Conservation (phyloP, 2,797 vertebrate species). For the Onychomys torridus region DNA sequence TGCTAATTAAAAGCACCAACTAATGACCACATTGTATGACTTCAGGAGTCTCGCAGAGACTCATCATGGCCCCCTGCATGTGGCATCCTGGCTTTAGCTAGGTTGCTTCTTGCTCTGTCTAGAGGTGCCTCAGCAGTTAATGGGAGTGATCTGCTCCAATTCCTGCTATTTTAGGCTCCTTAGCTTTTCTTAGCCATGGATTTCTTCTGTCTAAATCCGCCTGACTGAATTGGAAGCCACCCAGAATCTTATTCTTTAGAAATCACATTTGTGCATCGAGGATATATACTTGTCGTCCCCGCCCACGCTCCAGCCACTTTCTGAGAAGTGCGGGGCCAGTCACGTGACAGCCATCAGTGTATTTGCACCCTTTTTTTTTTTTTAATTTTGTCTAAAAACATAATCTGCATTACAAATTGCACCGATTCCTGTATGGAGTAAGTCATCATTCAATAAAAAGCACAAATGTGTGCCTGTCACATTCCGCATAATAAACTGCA, state of each 20-base stretch:
- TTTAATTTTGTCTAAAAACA: slow-evolving; percentile 82
- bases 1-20: neutral
- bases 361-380: slow-evolving; percentile 80
- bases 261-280: slow-evolving; percentile 83
- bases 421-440: slow-evolving; percentile 83
- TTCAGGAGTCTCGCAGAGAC: neutral
- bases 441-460: slow-evolving; percentile 86
- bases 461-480: slow-evolving; percentile 86
- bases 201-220: slow-evolving; percentile 84
- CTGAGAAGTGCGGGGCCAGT: slow-evolving; percentile 79
- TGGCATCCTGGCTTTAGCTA: neutral
- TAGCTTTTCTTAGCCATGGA: slow-evolving; percentile 83
- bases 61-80: neutral
- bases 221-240: slow-evolving; percentile 82
- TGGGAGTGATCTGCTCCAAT: slow-evolving; percentile 80
- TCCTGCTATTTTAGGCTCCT: slow-evolving; percentile 82
- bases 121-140: slow-evolving; percentile 79
- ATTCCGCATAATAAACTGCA: slow-evolving; percentile 85
- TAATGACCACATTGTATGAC: slow-evolving; percentile 29
- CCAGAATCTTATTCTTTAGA: slow-evolving; percentile 83
- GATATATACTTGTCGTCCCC: slow-evolving; percentile 81
- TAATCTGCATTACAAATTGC: slow-evolving; percentile 86
- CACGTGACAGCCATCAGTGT: slow-evolving; percentile 84
- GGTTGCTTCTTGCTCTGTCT: slow-evolving; percentile 61
- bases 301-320: slow-evolving; percentile 83